Percentiles rank a stretch among this genome's conserved stretches.
Conservation (phyloP, 2,888 invertebrate genomes). For the Dendrolimus pini region DNA sequence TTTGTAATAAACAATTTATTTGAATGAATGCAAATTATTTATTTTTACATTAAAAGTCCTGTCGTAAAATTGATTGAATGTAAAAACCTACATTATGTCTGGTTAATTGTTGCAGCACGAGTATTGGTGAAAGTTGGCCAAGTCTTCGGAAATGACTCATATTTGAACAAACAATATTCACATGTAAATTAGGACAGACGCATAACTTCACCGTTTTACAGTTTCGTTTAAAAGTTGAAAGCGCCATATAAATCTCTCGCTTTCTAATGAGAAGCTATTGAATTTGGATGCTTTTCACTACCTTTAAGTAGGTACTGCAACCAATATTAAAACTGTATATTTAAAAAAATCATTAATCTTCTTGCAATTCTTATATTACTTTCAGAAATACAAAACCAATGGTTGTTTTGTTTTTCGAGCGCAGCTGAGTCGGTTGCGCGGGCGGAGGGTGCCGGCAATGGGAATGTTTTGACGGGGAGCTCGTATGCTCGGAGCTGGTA, state of each 20-base stretch:
- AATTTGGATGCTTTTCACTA: not conserved
- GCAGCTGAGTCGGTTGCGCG: slow-evolving; percentile 7
- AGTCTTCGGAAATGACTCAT: slow-evolving; percentile 59
- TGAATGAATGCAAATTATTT: too few relatives aligned
- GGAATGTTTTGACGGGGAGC: slow-evolving; percentile 34
- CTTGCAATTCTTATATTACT: too few relatives aligned
- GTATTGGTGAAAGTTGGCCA: slow-evolving; percentile 61
- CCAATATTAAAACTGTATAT: too few relatives aligned
- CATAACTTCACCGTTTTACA: slow-evolving; percentile 18
- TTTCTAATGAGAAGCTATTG: not conserved
- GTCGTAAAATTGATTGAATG: slow-evolving; percentile 2
- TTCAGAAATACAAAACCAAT: too few relatives aligned
- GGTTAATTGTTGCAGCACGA: slow-evolving; percentile 53
- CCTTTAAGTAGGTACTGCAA: too few relatives aligned
- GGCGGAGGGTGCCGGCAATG: not conserved
- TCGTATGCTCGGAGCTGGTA: slow-evolving; percentile 8
- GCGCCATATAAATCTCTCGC: not conserved
- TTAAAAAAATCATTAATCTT: too few relatives aligned
- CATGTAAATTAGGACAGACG: slow-evolving; percentile 58
- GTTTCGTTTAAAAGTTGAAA: slow-evolving; percentile 22
- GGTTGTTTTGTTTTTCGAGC: not conserved
- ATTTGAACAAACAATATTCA: slow-evolving; percentile 60
- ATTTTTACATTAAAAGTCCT: too few relatives aligned
- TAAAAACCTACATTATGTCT: slow-evolving; percentile 20
- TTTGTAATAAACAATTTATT: too few relatives aligned